These are phyloP conservation scores for Sebastes schlegelii DNA, from an alignment of 2,113 vertebrate genomes.

Conservation along the genomic window DNA sequence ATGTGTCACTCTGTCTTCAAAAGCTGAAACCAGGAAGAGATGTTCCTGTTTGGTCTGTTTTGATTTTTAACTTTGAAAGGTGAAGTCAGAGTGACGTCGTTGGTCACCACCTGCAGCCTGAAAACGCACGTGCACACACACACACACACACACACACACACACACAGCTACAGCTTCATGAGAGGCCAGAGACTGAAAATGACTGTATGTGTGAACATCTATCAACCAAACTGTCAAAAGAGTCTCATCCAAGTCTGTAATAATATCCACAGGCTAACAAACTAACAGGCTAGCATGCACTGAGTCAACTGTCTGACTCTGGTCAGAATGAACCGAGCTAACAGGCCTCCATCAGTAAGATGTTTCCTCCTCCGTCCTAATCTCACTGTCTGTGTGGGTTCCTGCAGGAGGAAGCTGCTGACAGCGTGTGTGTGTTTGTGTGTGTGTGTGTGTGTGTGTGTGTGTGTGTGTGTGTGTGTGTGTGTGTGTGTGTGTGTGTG, in stretches of 20 bases:
- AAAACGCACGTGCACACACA: neutral
- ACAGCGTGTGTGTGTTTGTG: neutral
- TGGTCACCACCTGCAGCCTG: neutral
- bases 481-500: neutral
- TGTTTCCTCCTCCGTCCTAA: neutral
- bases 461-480: neutral
- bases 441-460: neutral
- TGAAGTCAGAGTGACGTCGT: neutral
- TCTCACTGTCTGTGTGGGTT: conserved; percentile 2
- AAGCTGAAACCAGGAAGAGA: neutral
- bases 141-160: neutral
- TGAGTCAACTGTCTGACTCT: neutral
- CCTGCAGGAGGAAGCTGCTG: conserved; percentile 24
- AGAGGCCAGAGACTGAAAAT: neutral
- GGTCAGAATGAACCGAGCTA: neutral
- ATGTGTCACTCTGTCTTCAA: neutral
- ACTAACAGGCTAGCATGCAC: neutral
- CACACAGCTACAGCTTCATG: neutral
- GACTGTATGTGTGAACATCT: neutral
- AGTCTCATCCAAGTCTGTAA: neutral
- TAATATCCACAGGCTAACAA: neutral
- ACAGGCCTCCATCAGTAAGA: no score
- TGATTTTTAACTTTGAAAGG: neutral
- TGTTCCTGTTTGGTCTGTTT: neutral
- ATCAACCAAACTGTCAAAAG: neutral